Evolutionary conservation across 2,888 invertebrate genomes (phyloP), one percentile per base, ranked within the genome.

Genomic region (Macrophya alboannulata): DNA sequence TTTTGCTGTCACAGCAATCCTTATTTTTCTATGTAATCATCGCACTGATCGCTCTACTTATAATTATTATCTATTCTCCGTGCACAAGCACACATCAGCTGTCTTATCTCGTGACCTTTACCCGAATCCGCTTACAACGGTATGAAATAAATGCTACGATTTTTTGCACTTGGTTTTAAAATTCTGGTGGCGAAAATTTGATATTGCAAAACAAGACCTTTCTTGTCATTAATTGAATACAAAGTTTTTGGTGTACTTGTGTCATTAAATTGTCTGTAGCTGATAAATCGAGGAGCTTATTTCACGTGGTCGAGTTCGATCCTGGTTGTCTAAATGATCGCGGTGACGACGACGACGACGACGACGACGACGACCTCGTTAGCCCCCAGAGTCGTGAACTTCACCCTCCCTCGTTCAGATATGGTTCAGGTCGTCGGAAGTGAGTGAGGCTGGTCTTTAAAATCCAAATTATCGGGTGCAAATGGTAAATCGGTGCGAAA

Each of bases 381-480:
- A 43, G 40, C 15, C 21, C 40, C 45, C 21, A 72, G 6, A 43
- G 72, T 72, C 45, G 15, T 25, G 17, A 10, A 68, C 68, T 68
- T 31, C 37, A 6, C 68, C 68, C 31, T 68, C 17, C 31, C 68
- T 68, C 68, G 31, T 68, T 31, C 12, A 68, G 37, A 68, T 37
- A 37, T 68, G 37, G 25, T 68, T 68, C 1, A 37, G 21, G 45
- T 43, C 37, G 0, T 17, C 9, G 43, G 72, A 72, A 43, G 72
- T 40, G 12, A 45, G 43, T 43, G 40, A 40, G 72, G 72, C 4
- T 21, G 59, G 43, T 59, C 43, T 81, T 59, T 15, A 62, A 43
- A 81, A 62, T 62, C 40, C 21, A 59, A 81, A 43, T 62, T 43
- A 62, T 81, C 81, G 59, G n/a, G 37, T 21, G 55, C 79, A 21